Evolutionary conservation across 1,140 invertebrate species (phyloP).

Genomic region (Pseudobourletiella spinata): DNA sequence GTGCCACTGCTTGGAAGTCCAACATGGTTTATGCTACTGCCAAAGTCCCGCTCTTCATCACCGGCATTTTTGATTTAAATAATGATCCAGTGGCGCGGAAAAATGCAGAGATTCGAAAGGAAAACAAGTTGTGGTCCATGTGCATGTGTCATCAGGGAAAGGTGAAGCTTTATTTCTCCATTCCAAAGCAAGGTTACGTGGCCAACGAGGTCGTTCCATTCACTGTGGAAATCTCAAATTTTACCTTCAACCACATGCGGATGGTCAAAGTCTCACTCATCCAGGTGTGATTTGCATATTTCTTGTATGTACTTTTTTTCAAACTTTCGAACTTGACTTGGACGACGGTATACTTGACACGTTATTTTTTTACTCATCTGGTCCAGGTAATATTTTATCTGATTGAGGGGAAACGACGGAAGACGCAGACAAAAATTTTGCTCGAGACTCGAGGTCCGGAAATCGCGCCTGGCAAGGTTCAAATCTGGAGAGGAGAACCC

Average conservation of each 20-base stretch:
- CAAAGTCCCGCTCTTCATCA: constrained; percentile 23
- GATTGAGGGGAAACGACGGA: neutral
- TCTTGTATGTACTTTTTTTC: neutral
- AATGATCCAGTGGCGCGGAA: constrained; percentile 22
- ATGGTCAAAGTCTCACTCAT: neutral
- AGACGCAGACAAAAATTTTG: neutral
- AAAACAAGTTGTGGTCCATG: constrained; percentile 5
- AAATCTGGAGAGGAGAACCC: neutral
- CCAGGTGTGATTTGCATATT: neutral
- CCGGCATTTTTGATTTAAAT: constrained; percentile 31
- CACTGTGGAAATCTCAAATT: neutral
- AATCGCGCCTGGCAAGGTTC: neutral
- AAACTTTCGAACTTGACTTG: neutral
- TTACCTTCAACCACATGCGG: neutral
- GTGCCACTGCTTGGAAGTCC: neutral
- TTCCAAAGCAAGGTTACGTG: constrained; percentile 1
- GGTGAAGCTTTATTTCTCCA: neutral
- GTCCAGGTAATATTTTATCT: neutral
- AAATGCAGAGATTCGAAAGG: neutral
- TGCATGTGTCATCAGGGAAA: constrained; percentile 6
- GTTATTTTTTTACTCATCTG: no score
- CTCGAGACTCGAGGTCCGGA: neutral
- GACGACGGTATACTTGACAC: neutral
- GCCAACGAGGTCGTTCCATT: constrained; percentile 1
- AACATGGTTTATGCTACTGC: constrained; percentile 5